Evolutionary conservation across 2,888 invertebrate genomes (phyloP).

Genomic region (Pollenia labialis): DNA sequence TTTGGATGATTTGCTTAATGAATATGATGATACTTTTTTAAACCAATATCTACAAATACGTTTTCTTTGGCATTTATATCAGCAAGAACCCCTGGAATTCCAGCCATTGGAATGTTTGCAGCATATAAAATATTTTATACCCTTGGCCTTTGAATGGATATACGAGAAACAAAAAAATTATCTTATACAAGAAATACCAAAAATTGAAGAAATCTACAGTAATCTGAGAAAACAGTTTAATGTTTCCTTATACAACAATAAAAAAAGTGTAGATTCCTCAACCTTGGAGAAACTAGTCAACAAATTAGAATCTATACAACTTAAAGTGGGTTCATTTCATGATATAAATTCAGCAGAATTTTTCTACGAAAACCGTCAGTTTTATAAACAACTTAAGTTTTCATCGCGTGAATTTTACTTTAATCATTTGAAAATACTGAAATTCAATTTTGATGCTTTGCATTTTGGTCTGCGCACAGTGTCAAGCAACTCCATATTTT

Average conservation of each 20-base stretch:
- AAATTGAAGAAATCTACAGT: slow-evolving; percentile 61
- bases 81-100: slow-evolving; percentile 66
- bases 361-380: slow-evolving; percentile 66
- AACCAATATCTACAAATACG: slow-evolving; percentile 74
- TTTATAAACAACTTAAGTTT: slow-evolving; percentile 47
- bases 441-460: slow-evolving; percentile 55
- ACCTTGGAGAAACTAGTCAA: slow-evolving; percentile 61
- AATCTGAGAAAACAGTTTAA: slow-evolving; percentile 68
- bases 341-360: slow-evolving; percentile 11
- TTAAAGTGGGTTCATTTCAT: slow-evolving; percentile 72
- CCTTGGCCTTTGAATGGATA: slow-evolving; percentile 74
- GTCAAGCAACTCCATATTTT: neutral
- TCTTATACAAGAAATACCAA: slow-evolving; percentile 47
- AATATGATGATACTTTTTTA: slow-evolving; percentile 69
- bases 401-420: slow-evolving; percentile 38
- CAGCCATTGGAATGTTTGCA: slow-evolving; percentile 62
- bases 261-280: slow-evolving; percentile 57
- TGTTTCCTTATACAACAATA: slow-evolving; percentile 66
- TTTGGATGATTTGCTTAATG: slow-evolving; percentile 64
- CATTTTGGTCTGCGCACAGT: slow-evolving; percentile 47
- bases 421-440: slow-evolving; percentile 64
- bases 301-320: slow-evolving; percentile 67
- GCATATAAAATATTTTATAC: slow-evolving; percentile 69
- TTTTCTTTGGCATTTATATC: slow-evolving; percentile 71
- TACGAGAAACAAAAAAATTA: slow-evolving; percentile 64